phyloP scores from a whole-genome alignment of 2,888 invertebrate species.

The Hemithea aestivaria region DNA sequence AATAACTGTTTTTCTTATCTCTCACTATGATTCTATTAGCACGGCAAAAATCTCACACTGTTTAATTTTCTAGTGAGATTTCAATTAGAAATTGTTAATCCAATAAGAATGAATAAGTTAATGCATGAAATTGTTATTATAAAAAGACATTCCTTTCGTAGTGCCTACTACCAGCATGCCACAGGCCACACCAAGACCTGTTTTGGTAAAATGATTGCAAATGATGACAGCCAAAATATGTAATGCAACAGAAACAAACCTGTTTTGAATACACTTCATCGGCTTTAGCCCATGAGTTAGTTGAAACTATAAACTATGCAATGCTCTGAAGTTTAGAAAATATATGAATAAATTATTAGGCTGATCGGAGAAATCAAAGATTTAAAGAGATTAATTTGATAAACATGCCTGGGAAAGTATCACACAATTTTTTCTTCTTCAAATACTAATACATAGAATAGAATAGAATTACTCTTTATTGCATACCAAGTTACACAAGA shows the following conservation, averaged over 20 bases:
- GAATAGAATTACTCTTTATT: no score
- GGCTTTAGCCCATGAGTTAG: not conserved
- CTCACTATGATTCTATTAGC: constrained; percentile 35
- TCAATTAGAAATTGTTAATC: constrained; percentile 28
- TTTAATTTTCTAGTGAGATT: constrained; percentile 37
- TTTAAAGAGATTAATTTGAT: no score
- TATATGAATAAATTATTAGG: no score
- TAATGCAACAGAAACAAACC: constrained; percentile 12
- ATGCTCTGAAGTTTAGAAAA: no score
- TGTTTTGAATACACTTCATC: constrained; percentile 15
- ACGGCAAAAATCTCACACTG: constrained; percentile 26
- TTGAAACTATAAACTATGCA: no score
- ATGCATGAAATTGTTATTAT: constrained; percentile 33
- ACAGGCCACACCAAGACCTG: constrained; percentile 18
- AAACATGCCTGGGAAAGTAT: no score
- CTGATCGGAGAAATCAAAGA: no score
- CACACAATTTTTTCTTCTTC: no score
- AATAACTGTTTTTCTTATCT: constrained; percentile 50
- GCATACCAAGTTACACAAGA: no score
- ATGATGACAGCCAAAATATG: constrained; percentile 14
- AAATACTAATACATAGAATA: no score
- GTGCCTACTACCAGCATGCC: not conserved
- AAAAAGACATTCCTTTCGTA: constrained; percentile 39
- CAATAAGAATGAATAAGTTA: constrained; percentile 6
- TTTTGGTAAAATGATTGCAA: constrained; percentile 28